Evolutionary conservation across 2,888 invertebrate species (phyloP), one percentile per base, ranked within the genome.

Genomic region (Opisthograptis luteolata): DNA sequence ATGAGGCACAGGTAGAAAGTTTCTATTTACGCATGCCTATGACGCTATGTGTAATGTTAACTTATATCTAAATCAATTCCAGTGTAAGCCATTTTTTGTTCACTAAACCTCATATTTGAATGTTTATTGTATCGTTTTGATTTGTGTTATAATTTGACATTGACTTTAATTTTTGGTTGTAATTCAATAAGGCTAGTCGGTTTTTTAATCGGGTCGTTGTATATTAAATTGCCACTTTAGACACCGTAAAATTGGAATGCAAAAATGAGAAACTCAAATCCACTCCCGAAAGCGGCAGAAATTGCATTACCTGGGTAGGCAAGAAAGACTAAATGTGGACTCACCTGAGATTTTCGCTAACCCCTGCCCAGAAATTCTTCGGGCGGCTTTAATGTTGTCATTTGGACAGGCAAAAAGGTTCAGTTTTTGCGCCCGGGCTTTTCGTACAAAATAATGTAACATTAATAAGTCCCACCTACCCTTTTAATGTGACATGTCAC

Each of bases 381-480:
- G 59, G 61, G 58, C 64, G 63, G 67, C 74, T 79, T 82, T 78
- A 82, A 81, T 79, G 79, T 75, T 76, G 76, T 77, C 84, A 84
- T 83, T 81, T 72, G 69, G 79, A 76, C 73, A 74, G 73, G 65
- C 65, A 72, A 74, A 75, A 76, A 75, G 78, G 80, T 73, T 73
- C 71, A 76, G 73, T 79, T 82, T 85, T 84, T 80, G 71, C 68
- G 60, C 66, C 57, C 53, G 68, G 66, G 65, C 72, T 79, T 83
- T 76, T 70, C 71, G 71, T 72, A 66, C 68, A 73, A 76, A 77
- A 79, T 81, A 82, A 83, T 81, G 76, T 76, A 77, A 81, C 83
- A 77, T 82, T 81, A 81, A 83, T 81, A 78, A 84, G 81, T 78
- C 78, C 70, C 74, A 70, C 71, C 74, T 72, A 73, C 75, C 73